Base-by-base conservation (phyloP, 2,797 vertebrate genomes). In the Eulemur coronatus region DNA sequence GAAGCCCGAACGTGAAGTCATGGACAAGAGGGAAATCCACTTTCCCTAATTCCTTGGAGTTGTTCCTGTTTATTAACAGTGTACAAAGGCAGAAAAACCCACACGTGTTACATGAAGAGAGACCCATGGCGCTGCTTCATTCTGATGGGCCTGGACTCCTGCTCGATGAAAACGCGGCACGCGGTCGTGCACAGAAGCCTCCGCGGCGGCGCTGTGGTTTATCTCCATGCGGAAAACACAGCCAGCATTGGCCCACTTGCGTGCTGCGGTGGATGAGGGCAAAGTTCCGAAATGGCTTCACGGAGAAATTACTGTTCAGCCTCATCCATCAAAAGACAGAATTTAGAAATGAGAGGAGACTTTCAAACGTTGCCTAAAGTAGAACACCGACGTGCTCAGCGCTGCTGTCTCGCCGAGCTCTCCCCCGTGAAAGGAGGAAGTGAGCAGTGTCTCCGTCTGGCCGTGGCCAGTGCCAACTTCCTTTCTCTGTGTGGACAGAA, bases 401-500 rank as follows among this genome's bases (percentile, higher is more conserved):
- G 35, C 5, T 46, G 4, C 70, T 14, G 1, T 52, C 69, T 11
- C 22, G 35, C 2, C 76, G 24, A 4, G 50, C 14, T 15, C 67
- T 30, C 28, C 33, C 13, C 30, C 18, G 3, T 0, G 0, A 33
- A 84, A 50, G 46, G 81, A 26, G 46, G 38, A 38, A 70, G 38
- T 7, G 8, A 28, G 13, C 33, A 17, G 10, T 11, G 5, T 18
- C 33, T 11, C 2, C 12, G 24, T 15, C 48, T 22, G 43, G 24
- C 5, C 8, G 4, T 0, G 4, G 84, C 5, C n/a, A 7, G 1
- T 4, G 28, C 0, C 5, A 4, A 15, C 2, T 0, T 3, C 28
- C 46, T 43, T 38, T 43, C 52, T 52, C 2, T 15, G 7, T 5
- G 8, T 11, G 41, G 5, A 14, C 26, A 52, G 43, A 2, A 0